Conservation (phyloP, 2,113 vertebrate species). For the Phyllostomus hastatus region DNA sequence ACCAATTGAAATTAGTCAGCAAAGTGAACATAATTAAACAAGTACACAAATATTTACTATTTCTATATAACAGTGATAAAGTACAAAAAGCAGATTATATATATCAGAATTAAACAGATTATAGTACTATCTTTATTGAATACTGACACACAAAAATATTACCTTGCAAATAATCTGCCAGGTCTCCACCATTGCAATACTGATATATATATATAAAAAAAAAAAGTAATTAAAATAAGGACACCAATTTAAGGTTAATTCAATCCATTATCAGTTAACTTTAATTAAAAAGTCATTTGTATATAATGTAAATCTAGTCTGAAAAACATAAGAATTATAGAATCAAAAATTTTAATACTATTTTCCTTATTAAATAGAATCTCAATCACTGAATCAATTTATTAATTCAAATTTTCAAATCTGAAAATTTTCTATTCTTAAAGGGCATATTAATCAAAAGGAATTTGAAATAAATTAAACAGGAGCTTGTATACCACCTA, state of each 20-base stretch:
- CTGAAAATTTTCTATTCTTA: not conserved
- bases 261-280: not conserved
- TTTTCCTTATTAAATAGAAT: constrained; percentile 36
- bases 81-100: not conserved
- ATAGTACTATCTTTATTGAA: not conserved
- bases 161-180: constrained; percentile 99
- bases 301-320: not conserved
- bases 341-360: constrained; percentile 15
- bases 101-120: constrained; percentile 28
- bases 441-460: constrained; percentile 12
- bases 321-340: not conserved
- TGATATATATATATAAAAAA: constrained; percentile 79
- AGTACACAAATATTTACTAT: not conserved
- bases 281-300: constrained; percentile 3
- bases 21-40: constrained; percentile 12
- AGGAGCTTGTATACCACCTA: constrained; percentile 75
- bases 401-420: constrained; percentile 42
- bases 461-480: constrained; percentile 54
- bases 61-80: not conserved
- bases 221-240: constrained; percentile 67
- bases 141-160: constrained; percentile 70
- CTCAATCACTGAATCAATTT: constrained; percentile 21
- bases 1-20: not conserved
- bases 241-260: constrained; percentile 18
- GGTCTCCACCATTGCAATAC: constrained; percentile 98